Evolutionary conservation across 1,140 invertebrate genomes (phyloP).

Genomic region (Panagrolaimus sp.): DNA sequence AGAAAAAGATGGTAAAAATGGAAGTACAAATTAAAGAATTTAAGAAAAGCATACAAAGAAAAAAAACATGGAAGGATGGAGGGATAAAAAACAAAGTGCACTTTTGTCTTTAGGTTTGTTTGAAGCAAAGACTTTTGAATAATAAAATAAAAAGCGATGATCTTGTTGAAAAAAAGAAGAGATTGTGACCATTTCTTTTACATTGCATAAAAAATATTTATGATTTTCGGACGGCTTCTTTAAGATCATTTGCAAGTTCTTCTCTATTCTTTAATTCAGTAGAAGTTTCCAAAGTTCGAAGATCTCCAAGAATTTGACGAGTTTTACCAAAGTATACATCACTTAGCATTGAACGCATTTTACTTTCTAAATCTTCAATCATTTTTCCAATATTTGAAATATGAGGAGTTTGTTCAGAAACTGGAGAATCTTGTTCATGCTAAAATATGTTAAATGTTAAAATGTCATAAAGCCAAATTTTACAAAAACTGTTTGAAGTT

Average conservation of each 20-base stretch:
- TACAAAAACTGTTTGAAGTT: too few species aligned
- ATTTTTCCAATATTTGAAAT: conserved; percentile 89
- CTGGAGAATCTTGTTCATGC: conserved; percentile 79
- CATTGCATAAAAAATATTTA: not conserved
- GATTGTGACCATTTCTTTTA: not conserved
- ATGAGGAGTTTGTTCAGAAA: conserved; percentile 81
- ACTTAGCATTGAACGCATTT: conserved; percentile 93
- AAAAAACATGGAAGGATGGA: too few species aligned
- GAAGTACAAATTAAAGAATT: too few species aligned
- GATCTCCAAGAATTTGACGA: conserved; percentile 93
- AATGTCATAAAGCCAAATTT: too few species aligned
- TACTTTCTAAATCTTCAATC: conserved; percentile 93
- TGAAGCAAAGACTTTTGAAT: not conserved
- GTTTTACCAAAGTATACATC: conserved; percentile 99
- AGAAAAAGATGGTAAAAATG: too few species aligned
- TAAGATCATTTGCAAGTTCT: conserved; percentile 8
- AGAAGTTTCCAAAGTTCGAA: conserved; percentile 63
- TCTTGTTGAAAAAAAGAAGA: not conserved
- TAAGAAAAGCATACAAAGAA: too few species aligned
- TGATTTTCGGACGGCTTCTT: not conserved
- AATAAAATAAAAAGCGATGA: not conserved
- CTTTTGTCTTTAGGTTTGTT: not conserved
- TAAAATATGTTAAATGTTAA: too few species aligned
- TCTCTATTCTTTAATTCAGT: conserved; percentile 22
- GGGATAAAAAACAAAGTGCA: too few species aligned